These are phyloP conservation scores for Darevskia mixta DNA, from an alignment of 2,797 vertebrate species.

Conservation along the genomic window DNA sequence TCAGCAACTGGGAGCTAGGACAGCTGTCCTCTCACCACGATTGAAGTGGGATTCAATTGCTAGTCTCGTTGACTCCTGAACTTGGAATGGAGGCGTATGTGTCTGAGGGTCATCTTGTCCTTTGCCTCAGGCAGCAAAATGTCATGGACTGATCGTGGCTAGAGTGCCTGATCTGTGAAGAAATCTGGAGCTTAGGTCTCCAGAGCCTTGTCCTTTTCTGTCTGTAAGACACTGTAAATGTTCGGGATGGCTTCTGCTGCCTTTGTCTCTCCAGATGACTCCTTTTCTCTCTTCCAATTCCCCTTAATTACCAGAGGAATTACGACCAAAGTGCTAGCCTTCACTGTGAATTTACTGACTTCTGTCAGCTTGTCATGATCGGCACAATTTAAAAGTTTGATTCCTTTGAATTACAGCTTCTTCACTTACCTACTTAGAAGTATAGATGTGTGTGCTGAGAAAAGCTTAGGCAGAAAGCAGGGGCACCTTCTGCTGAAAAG, in stretches of 20 bases:
- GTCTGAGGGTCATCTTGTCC: background rate
- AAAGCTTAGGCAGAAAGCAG: background rate
- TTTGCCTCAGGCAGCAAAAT: background rate
- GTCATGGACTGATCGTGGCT: background rate
- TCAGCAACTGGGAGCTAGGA: too few relatives aligned
- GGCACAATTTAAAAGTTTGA: background rate
- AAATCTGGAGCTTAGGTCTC: background rate
- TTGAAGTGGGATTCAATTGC: too few relatives aligned
- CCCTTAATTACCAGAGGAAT: background rate
- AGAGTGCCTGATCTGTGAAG: too few relatives aligned
- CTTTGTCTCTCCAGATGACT: background rate
- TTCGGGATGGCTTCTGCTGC: background rate
- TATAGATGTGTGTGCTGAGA: background rate
- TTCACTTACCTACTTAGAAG: background rate
- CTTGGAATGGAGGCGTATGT: too few relatives aligned
- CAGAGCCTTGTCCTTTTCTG: background rate
- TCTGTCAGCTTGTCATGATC: slow-evolving; percentile 6
- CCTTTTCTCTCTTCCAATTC: background rate
- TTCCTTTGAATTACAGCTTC: slow-evolving; percentile 8
- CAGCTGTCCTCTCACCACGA: too few relatives aligned
- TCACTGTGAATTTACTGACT: background rate
- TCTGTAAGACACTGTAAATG: background rate
- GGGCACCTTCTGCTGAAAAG: background rate
- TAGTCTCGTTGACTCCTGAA: too few relatives aligned
- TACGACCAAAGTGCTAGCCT: background rate